Base-by-base conservation (phyloP, 2,113 vertebrate genomes). In the Felis chaus region DNA sequence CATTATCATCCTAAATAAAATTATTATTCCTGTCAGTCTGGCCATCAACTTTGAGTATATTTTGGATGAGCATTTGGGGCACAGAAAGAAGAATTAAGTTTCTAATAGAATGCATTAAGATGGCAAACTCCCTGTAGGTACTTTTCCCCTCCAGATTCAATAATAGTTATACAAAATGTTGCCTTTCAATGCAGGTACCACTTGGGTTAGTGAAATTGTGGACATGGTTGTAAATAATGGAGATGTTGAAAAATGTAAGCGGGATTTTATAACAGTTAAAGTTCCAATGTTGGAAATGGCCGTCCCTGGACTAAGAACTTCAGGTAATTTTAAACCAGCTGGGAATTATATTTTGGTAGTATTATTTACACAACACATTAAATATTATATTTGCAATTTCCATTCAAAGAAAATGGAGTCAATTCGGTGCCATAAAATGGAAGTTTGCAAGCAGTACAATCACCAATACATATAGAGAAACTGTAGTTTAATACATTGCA, bases 151-250 rank as follows among this genome's bases (percentile, higher is more conserved):
- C 3, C 6, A n/a, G 25, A 73, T 61, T 86, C n/a, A 7, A 41
- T 69, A n/a, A 55, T 69, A 1, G 27, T 45, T 82, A 39, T 78
- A 16, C 74, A 92, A 36, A 66, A 66, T 39, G 1, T 74, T 93
- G 12, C 5, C 4, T 94, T 96, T 97, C 48, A 14, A 80, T 0
- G 11, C 90, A 99, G 99, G 99, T 66, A 99, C 98, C n/a, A 99
- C 98, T 2, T 99, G 99, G 99, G 31, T 99, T 80, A 98, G 97
- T 0, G 99, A 99, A 98, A 98, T 99, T 0, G 90, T 98, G 88
- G 99, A 99, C 85, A 92, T 98, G 98, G 33, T 99, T 83, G 68
- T 99, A 80, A 94, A 98, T 90, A 82, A 98, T 0, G 98, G 98
- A 2, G 95, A 99, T 86, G 2, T 61, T 0, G 89, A 98, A 78